Percentiles rank a stretch among this genome's conserved stretches.
Conservation (phyloP, 2,797 vertebrate species). For the Lithobates pipiens region DNA sequence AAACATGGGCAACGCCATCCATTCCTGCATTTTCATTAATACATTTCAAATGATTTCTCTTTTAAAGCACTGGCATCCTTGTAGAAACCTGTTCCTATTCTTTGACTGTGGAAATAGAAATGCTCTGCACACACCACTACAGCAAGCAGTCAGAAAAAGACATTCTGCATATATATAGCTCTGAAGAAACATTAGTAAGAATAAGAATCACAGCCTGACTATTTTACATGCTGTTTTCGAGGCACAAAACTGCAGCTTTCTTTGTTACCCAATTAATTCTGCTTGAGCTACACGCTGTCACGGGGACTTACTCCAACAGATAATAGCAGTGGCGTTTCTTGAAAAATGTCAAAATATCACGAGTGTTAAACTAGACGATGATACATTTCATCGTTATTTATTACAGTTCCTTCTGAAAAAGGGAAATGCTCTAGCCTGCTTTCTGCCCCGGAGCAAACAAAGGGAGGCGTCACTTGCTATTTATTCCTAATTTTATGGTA, state of each 20-base stretch:
- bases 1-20: background rate
- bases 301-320: constrained; percentile 50
- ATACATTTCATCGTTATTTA: constrained; percentile 49
- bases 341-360: constrained; percentile 60
- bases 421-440: constrained; percentile 9
- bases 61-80: background rate
- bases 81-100: background rate
- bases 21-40: background rate
- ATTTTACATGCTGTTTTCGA: constrained; percentile 59
- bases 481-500: constrained; percentile 46
- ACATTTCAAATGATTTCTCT: background rate
- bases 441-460: constrained; percentile 25
- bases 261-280: constrained; percentile 62
- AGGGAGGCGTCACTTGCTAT: constrained; percentile 18
- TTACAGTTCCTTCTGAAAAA: constrained; percentile 34
- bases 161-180: constrained; percentile 39
- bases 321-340: constrained; percentile 60
- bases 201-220: constrained; percentile 42
- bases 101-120: background rate
- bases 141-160: constrained; percentile 29
- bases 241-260: constrained; percentile 55
- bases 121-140: background rate
- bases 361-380: constrained; percentile 53
- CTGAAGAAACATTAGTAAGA: constrained; percentile 40
- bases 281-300: constrained; percentile 58